A percentile compares a stretch with the other conserved stretches of the same genome.
Conservation (phyloP, 2,888 invertebrate species). For the Drosophila monieri region DNA sequence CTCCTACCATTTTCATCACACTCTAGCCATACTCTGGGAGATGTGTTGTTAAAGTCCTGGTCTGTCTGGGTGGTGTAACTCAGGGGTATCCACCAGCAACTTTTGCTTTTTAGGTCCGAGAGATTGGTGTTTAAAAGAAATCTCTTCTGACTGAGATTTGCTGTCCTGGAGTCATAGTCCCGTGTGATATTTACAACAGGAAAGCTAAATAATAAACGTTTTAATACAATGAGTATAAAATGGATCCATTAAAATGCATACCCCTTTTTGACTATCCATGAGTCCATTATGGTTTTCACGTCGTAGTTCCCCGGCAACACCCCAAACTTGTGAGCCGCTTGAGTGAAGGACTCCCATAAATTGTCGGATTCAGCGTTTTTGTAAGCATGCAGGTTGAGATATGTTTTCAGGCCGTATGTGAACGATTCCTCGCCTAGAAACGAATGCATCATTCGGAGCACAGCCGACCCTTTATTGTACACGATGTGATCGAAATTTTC, state of each 20-base stretch:
- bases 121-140: conserved; percentile 71
- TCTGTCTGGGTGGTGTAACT: conserved; percentile 85
- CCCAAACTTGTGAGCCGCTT: conserved; percentile 85
- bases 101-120: conserved; percentile 48
- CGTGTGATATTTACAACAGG: conserved; percentile 89
- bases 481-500: conserved; percentile 94
- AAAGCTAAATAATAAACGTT: conserved; percentile 83
- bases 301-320: conserved; percentile 85
- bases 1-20: conserved; percentile 72
- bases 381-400: conserved; percentile 88
- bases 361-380: conserved; percentile 92
- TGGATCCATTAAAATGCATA: conserved; percentile 1
- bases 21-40: conserved; percentile 85
- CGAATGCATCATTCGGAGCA: conserved; percentile 96
- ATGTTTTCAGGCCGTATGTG: conserved; percentile 87
- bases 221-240: neutral
- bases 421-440: conserved; percentile 92
- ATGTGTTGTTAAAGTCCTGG: conserved; percentile 85
- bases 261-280: conserved; percentile 94
- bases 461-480: conserved; percentile 92
- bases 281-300: conserved; percentile 91
- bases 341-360: conserved; percentile 90
- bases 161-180: conserved; percentile 85
- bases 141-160: conserved; percentile 86
- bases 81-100: conserved; percentile 87